Percentiles rank a stretch among this genome's conserved stretches.
These are phyloP conservation scores for Hystrix brachyura DNA, from an alignment of 2,113 vertebrate species.

Conservation along the genomic window DNA sequence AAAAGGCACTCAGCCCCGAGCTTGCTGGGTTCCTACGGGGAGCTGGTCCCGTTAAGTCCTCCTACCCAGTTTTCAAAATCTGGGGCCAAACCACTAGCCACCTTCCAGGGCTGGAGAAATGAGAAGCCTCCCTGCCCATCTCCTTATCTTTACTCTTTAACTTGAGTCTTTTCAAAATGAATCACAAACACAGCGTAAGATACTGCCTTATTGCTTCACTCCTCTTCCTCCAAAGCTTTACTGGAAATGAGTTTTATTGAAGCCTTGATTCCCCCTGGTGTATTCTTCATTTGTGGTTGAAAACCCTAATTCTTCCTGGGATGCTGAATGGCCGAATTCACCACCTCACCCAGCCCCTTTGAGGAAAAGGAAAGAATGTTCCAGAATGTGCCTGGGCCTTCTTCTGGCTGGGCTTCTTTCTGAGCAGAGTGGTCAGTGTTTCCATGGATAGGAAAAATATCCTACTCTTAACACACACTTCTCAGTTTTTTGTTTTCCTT, in stretches of 20 bases:
- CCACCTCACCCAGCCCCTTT: neutral
- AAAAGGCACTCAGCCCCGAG: neutral
- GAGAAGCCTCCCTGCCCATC: neutral
- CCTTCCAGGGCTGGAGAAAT: neutral
- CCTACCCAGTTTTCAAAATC: neutral
- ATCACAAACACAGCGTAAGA: neutral
- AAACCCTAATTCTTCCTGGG: neutral
- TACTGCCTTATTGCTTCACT: neutral
- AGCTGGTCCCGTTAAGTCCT: too few species aligned
- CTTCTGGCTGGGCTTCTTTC: slow-evolving; percentile 24
- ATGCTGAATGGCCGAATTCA: neutral
- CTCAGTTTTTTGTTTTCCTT: neutral
- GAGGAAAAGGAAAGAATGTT: neutral
- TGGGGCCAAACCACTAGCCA: neutral
- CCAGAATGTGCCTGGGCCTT: slow-evolving; percentile 42
- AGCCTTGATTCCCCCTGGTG: neutral
- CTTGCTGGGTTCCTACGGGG: neutral
- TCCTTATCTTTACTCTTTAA: neutral
- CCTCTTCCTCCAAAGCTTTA: neutral
- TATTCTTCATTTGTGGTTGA: neutral
- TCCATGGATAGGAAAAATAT: neutral
- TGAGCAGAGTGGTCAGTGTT: neutral
- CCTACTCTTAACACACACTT: neutral
- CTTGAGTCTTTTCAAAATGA: slow-evolving; percentile 53
- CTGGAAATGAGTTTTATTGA: neutral